Conservation (phyloP, 2,888 invertebrate species). For the Aradus depressus region DNA sequence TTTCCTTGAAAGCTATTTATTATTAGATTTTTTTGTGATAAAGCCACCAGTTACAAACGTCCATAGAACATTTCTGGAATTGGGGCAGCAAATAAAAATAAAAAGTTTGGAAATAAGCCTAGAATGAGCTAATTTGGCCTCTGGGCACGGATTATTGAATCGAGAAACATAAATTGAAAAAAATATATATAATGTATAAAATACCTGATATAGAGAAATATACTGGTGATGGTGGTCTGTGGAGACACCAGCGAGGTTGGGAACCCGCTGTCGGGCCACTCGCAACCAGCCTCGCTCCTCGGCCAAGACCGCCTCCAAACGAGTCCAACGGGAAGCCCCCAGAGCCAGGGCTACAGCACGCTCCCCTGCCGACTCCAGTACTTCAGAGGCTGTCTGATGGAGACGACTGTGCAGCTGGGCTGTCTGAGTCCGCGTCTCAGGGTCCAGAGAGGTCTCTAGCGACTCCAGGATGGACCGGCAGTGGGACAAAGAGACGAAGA, state of each 20-base stretch:
- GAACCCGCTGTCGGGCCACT: conserved; percentile 72
- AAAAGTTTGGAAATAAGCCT: not conserved
- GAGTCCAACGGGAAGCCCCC: conserved; percentile 74
- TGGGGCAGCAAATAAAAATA: no score
- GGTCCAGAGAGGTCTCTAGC: conserved; percentile 69
- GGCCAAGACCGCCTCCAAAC: conserved; percentile 66
- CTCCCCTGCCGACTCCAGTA: conserved; percentile 69
- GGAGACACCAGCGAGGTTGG: conserved; percentile 66
- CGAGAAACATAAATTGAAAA: not conserved
- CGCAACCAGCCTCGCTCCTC: conserved; percentile 75
- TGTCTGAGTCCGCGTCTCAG: conserved; percentile 62
- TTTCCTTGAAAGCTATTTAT: no score
- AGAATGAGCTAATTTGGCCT: not conserved
- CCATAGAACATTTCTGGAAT: no score
- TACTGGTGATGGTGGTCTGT: conserved; percentile 76
- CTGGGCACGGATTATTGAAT: no score
- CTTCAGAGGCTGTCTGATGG: conserved; percentile 60
- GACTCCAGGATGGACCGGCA: conserved; percentile 78
- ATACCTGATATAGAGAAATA: conserved; percentile 61
- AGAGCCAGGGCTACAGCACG: conserved; percentile 73
- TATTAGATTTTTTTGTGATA: no score
- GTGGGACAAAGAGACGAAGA: conserved; percentile 78
- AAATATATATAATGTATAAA: not conserved
- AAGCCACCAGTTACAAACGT: no score
- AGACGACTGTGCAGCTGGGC: conserved; percentile 62